Evolutionary conservation across 1,140 invertebrate species (phyloP), one percentile per base, ranked within the genome.

Genomic region (Drosophila paulistorum): DNA sequence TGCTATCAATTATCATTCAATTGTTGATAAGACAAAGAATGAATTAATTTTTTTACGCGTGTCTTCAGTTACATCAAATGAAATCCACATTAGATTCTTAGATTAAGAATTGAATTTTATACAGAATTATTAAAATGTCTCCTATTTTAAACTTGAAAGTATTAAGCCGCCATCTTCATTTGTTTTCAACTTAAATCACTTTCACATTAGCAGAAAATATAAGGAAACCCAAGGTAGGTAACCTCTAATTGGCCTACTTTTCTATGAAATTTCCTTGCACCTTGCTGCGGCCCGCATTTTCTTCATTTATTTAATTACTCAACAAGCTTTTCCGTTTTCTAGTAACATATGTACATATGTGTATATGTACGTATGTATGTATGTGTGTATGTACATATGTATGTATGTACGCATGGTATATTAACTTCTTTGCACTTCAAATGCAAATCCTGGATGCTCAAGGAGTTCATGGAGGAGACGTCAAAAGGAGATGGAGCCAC

Each of bases 261-360:
- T 2, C 17, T 23, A 51, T 51, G n/a, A 37, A 37, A 39, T 37
- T 37, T 59, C 5, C 60, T 20, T 41, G 13, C 72, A 69, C 60
- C 26, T 51, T 59, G 35, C 57, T 37, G 7, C 14, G 42, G 1
- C 3, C 39, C 1, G 39, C 58, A 62, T 39, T 73, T 67, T 67
- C 67, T 20, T 17, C 33, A 35, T 57, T 55, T 69, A 81, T 77
- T 81, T 81, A 86, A 87, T 86, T 64, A 65, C 68, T 66, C 58
- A 65, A 58, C 72, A 69, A 79, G 72, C 67, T 72, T 73, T 68
- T 67, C 64, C 59, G 67, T 55, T 77, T 77, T 79, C 41, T 69
- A 70, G 65, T 65, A 63, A 72, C 65, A 65, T 33, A n/a, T n/a
- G n/a, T n/a, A 58, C 65, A 10, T 37, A 11, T 37, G 68, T 60